A percentile compares a stretch with the other conserved stretches of the same genome.
Conservation (phyloP, 1,140 invertebrate genomes). For the Sarcophaga peregrina region DNA sequence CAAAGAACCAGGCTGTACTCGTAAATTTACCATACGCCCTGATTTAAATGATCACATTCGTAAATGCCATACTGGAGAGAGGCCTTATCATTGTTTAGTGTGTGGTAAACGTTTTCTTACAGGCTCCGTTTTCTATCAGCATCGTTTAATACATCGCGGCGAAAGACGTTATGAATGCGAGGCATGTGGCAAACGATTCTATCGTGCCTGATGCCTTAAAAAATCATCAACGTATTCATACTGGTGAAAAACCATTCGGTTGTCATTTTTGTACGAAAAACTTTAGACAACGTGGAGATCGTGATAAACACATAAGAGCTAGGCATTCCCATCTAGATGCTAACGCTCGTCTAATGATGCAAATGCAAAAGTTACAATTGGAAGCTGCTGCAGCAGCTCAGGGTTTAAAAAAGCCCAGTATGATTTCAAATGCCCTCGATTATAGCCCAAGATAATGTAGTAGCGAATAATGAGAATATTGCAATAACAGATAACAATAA, state of each 20-base stretch:
- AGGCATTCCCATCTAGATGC: constrained; percentile 68
- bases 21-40: constrained; percentile 74
- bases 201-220: constrained; percentile 72
- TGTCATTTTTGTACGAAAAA: constrained; percentile 76
- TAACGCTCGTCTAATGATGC: constrained; percentile 62
- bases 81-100: constrained; percentile 77
- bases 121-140: constrained; percentile 78
- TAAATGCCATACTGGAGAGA: constrained; percentile 75
- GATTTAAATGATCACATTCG: constrained; percentile 76
- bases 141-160: constrained; percentile 82
- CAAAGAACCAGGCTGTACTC: constrained; percentile 71
- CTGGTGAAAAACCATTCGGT: constrained; percentile 76
- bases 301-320: constrained; percentile 72
- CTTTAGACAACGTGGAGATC: constrained; percentile 72
- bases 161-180: constrained; percentile 83
- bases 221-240: constrained; percentile 76
- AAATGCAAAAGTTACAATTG: constrained; percentile 61
- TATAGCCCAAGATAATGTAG: neutral
- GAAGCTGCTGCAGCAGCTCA: constrained; percentile 53
- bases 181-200: constrained; percentile 72
- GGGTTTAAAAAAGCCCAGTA: neutral
- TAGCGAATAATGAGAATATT: constrained; percentile 11
- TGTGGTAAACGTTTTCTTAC: constrained; percentile 80
- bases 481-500: neutral
- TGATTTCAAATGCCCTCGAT: neutral